phyloP scores from a whole-genome alignment of 2,888 invertebrate species.

The Netelia melanura region DNA sequence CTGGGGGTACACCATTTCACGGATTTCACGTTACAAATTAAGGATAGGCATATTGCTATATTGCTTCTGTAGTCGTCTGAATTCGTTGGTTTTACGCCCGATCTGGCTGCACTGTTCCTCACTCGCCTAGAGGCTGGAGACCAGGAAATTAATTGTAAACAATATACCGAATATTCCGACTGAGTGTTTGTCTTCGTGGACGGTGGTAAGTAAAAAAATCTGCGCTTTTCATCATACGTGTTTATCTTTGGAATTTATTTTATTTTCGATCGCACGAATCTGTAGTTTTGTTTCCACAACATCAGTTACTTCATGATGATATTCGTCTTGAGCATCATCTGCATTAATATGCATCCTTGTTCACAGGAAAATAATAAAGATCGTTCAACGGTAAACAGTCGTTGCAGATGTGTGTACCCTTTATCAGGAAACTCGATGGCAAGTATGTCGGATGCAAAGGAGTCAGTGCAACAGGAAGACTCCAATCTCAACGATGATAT shows the following conservation, averaged over 20 bases:
- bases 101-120: no score
- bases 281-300: not conserved
- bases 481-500: constrained; percentile 71
- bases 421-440: constrained; percentile 34
- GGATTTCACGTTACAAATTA: no score
- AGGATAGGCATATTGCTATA: no score
- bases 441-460: constrained; percentile 57
- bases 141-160: no score
- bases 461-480: constrained; percentile 51
- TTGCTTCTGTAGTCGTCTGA: no score
- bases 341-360: not conserved
- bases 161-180: no score
- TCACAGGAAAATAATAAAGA: constrained; percentile 24
- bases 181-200: not conserved
- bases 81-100: no score
- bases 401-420: constrained; percentile 64
- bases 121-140: no score
- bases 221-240: constrained; percentile 34
- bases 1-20: no score
- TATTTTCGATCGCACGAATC: constrained; percentile 56
- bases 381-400: constrained; percentile 57
- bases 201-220: constrained; percentile 22
- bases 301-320: constrained; percentile 11
- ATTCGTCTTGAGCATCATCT: not conserved
- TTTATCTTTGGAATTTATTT: constrained; percentile 55